These are phyloP conservation scores for Ispidina lecontei DNA, from an alignment of 2,797 vertebrate genomes.

Conservation along the genomic window DNA sequence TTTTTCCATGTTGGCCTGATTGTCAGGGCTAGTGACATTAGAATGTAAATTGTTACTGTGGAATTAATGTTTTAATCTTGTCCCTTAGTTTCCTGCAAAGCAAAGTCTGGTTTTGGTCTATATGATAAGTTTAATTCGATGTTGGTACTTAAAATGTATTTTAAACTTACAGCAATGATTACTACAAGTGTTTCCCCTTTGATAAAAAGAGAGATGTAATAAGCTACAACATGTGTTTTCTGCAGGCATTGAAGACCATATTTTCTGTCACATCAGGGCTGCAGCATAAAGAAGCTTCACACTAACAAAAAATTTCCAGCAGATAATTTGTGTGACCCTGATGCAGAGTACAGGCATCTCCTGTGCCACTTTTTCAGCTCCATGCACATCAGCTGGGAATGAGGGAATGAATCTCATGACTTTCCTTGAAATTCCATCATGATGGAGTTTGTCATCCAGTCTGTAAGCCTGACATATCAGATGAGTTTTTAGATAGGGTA, in stretches of 20 bases:
- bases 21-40: background rate
- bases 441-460: background rate
- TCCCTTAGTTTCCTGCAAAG: background rate
- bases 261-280: background rate
- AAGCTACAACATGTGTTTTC: background rate
- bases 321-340: background rate
- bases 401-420: background rate
- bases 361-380: background rate
- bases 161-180: background rate
- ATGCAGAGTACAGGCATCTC: background rate
- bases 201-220: background rate
- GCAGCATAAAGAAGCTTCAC: rapidly evolving
- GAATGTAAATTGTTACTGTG: background rate
- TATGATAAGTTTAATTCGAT: background rate
- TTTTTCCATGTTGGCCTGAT: background rate
- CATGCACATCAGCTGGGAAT: background rate
- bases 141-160: background rate
- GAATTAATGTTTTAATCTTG: background rate
- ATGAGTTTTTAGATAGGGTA: background rate
- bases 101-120: background rate
- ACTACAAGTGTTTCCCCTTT: background rate
- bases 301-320: background rate
- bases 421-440: background rate
- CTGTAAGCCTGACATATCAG: background rate
- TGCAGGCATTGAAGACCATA: background rate